Conservation (phyloP, 2,888 invertebrate genomes). For the Sinopyrophorus schimmeli region DNA sequence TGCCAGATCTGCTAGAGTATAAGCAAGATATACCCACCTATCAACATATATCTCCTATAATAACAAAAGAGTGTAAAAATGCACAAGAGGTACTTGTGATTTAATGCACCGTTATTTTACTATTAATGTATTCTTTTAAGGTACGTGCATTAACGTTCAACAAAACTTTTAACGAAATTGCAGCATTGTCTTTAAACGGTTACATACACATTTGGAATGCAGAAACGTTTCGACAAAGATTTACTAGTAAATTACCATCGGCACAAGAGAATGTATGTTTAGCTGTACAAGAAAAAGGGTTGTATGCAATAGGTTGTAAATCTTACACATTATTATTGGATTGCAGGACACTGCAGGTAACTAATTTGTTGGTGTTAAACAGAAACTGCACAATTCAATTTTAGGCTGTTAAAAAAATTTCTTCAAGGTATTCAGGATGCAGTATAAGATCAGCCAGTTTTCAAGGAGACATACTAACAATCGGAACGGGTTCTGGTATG, state of each 20-base stretch:
- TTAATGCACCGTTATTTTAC: background rate
- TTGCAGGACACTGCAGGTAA: conserved; percentile 78
- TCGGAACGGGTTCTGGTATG: conserved; percentile 90
- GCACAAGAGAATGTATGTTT: conserved; percentile 93
- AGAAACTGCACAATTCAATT: conserved; percentile 29
- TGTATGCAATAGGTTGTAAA: conserved; percentile 93
- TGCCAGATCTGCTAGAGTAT: conserved; percentile 51
- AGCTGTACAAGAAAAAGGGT: conserved; percentile 80
- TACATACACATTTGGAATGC: conserved; percentile 94
- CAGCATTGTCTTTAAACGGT: conserved; percentile 88
- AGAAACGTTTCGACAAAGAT: conserved; percentile 84
- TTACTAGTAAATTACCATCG: conserved; percentile 83
- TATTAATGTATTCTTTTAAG: conserved; percentile 49
- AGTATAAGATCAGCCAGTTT: conserved; percentile 92
- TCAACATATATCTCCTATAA: conserved; percentile 66
- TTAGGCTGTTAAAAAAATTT: conserved; percentile 74
- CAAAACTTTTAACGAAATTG: conserved; percentile 81
- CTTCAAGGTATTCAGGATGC: conserved; percentile 86
- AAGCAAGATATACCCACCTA: conserved; percentile 59
- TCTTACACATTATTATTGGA: conserved; percentile 90
- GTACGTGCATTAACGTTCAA: conserved; percentile 87
- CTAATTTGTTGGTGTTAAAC: conserved; percentile 5
- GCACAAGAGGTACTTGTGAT: conserved; percentile 59
- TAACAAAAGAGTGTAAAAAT: conserved; percentile 77
- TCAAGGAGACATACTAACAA: conserved; percentile 85